Base-by-base conservation (phyloP, 2,113 vertebrate species). In the Carlito syrichta region DNA sequence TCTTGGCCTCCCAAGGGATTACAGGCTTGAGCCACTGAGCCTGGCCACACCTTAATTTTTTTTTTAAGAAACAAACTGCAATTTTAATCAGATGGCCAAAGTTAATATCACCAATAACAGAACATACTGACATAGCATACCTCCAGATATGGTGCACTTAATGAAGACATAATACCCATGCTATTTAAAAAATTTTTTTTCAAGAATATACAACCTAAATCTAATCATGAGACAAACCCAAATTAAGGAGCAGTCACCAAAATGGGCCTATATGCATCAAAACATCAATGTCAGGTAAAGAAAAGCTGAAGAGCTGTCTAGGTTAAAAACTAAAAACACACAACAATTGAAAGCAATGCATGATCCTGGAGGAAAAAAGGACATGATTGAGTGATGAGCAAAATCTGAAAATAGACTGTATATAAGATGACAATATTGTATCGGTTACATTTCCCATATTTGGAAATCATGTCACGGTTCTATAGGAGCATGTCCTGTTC, bases 221-320 rank as follows among this genome's bases (percentile, higher is more conserved):
- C 50, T 63, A 74, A 95, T 68, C 56, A 58, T 43, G 30, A 97
- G 45, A 40, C 40, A 68, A 95, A 89, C 32, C 43, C 62, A 96
- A 45, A 48, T 0, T 85, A 71, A 96, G 27, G 9, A 40, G 40
- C 48, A 73, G 19, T 89, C 30, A 83, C 83, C 60, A 73, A 85
- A 90, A 89, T 27, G 76, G 66, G 62, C 19, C 50, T 38, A 22
- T 54, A 32, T 32, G 50, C 48, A 76, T 96, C 50, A 95, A 79
- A 79, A 87, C 25, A 71, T 71, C 73, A 48, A 43, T 56, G 56
- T 19, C 73, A 89, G 38, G 32, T 40, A 76, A 38, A 68, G 54
- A 62, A 86, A 60, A 48, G 38, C 38, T 52, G 4, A 96, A 43
- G 50, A 69, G 66, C 35, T 62, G n/a, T 58, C 40, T 56, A 68